Percentiles rank a stretch among this genome's conserved stretches.
phyloP scores from a whole-genome alignment of 2,888 invertebrate genomes.

The Nomada goodeniana region DNA sequence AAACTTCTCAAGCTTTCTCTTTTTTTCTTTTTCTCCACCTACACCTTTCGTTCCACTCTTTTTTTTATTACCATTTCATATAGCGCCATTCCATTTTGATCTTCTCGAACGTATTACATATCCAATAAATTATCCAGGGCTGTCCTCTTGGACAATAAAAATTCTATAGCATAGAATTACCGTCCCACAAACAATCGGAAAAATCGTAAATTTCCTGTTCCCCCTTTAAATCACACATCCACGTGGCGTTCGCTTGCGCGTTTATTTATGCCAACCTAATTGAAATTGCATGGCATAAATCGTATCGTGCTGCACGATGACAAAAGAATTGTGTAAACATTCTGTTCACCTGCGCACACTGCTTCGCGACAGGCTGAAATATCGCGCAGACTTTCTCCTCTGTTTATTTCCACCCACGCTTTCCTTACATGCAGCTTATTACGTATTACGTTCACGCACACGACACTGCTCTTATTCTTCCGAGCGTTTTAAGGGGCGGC shows the following conservation, averaged over 20 bases:
- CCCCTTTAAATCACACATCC: too few species aligned
- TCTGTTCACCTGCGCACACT: background rate
- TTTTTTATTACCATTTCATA: too few species aligned
- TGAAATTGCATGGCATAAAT: background rate
- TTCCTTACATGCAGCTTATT: slow-evolving; percentile 8
- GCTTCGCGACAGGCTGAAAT: background rate
- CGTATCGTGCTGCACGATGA: background rate
- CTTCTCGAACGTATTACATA: background rate
- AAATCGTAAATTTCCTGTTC: background rate
- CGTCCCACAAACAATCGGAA: background rate
- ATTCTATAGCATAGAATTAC: background rate
- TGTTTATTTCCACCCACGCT: slow-evolving; percentile 9
- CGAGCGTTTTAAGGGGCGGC: background rate
- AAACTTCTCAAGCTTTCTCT: background rate
- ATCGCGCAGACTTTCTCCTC: background rate
- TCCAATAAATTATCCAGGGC: background rate
- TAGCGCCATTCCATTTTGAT: background rate
- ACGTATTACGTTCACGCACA: background rate
- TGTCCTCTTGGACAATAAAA: background rate
- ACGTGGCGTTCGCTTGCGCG: too few species aligned
- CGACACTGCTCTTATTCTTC: slow-evolving; percentile 7
- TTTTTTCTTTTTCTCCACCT: background rate
- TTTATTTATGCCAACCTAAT: too few species aligned
- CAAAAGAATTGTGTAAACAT: background rate
- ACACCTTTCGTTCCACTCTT: background rate